These are phyloP conservation scores for Aspidoscelis tigris DNA, from an alignment of 2,113 vertebrate species.

Conservation along the genomic window DNA sequence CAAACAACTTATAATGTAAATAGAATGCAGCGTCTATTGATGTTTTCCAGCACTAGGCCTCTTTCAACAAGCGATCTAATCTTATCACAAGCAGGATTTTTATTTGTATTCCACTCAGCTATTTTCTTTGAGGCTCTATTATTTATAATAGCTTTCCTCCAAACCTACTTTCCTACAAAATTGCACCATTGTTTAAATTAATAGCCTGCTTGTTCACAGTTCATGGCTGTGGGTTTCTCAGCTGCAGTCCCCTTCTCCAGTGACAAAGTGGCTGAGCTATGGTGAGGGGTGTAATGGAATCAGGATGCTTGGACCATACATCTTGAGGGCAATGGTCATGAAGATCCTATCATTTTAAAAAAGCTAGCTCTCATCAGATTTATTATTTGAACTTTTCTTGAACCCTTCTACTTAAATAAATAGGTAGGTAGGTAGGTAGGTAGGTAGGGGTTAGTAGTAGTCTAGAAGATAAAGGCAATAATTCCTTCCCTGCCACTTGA, in stretches of 20 bases:
- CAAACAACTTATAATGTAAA: constrained; percentile 13
- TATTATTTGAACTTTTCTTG: background rate
- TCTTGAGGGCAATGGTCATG: background rate
- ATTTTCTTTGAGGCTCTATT: constrained; percentile 26
- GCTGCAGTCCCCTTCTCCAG: background rate
- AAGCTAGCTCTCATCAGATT: background rate
- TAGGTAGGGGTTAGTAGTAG: too few relatives aligned
- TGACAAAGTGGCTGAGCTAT: background rate
- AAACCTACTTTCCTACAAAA: constrained; percentile 18
- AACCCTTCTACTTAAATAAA: too few relatives aligned
- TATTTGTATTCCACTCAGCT: constrained; percentile 13
- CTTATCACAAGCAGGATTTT: constrained; percentile 19
- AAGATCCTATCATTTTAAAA: background rate
- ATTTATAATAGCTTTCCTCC: constrained; percentile 26
- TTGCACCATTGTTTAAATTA: constrained; percentile 23
- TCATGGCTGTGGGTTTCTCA: background rate
- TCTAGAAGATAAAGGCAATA: too few relatives aligned
- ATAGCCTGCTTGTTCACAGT: background rate
- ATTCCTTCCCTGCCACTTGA: too few relatives aligned
- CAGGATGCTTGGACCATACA: background rate
- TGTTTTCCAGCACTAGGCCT: constrained; percentile 15
- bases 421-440: too few relatives aligned
- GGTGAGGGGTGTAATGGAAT: background rate
- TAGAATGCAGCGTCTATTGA: background rate
- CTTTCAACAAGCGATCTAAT: constrained; percentile 23